These are phyloP conservation scores for Macaria liturata DNA, from an alignment of 2,888 invertebrate genomes.

Conservation along the genomic window DNA sequence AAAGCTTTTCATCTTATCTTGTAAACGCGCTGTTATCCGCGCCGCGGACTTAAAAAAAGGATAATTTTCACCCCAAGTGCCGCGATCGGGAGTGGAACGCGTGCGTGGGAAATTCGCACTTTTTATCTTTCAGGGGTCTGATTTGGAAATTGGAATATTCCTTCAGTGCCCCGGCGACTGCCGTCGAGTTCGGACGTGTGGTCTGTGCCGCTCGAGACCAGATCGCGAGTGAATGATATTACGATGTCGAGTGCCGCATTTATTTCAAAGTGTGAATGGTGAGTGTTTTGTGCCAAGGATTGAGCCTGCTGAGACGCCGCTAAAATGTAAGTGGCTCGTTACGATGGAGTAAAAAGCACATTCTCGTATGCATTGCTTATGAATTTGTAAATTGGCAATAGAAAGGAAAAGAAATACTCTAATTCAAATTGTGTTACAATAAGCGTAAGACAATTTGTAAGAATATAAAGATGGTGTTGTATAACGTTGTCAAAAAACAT, in stretches of 20 bases:
- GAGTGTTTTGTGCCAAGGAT: constrained; percentile 59
- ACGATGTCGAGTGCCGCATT: constrained; percentile 65
- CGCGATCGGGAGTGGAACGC: constrained; percentile 45
- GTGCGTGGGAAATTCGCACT: constrained; percentile 45
- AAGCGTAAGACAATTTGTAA: too few species aligned
- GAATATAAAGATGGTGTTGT: too few species aligned
- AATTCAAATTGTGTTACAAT: too few species aligned
- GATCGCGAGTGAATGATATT: constrained; percentile 58
- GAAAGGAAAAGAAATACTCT: too few species aligned
- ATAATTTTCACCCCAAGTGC: constrained; percentile 40
- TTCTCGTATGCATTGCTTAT: neutral
- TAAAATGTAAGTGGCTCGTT: constrained; percentile 52
- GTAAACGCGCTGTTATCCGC: constrained; percentile 18
- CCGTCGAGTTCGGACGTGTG: constrained; percentile 56
- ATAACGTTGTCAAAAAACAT: too few species aligned
- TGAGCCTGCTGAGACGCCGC: constrained; percentile 31
- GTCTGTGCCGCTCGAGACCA: constrained; percentile 41
- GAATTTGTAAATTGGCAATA: neutral
- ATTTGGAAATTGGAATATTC: neutral
- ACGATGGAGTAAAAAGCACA: constrained; percentile 2
- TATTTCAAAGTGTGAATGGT: constrained; percentile 57
- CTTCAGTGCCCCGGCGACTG: constrained; percentile 69
- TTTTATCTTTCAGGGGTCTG: constrained; percentile 29
- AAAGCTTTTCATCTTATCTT: constrained; percentile 23
- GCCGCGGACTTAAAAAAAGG: constrained; percentile 29